phyloP scores from a whole-genome alignment of 2,888 invertebrate genomes.

The Melanophora roralis region DNA sequence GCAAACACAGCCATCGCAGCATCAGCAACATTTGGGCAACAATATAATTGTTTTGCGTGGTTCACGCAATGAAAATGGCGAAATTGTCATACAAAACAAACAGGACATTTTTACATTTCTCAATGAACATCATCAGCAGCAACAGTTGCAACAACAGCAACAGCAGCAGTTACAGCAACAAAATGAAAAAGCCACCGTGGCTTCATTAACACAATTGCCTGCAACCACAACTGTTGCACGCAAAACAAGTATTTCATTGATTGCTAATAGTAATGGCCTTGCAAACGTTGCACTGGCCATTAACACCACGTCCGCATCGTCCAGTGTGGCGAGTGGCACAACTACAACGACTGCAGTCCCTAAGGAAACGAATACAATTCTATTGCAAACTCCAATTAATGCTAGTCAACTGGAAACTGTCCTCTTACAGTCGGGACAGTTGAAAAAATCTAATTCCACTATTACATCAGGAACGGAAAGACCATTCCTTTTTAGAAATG shows the following conservation, averaged over 20 bases:
- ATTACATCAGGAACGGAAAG: conserved; percentile 64
- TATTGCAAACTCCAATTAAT: conserved; percentile 76
- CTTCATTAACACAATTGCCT: conserved; percentile 73
- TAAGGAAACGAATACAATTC: conserved; percentile 71
- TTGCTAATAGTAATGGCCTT: conserved; percentile 61
- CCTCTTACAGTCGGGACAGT: conserved; percentile 67
- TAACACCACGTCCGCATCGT: not conserved
- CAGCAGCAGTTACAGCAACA: conserved; percentile 66
- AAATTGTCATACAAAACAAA: conserved; percentile 77
- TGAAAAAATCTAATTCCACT: conserved; percentile 65
- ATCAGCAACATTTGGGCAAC: conserved; percentile 69
- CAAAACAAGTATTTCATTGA: conserved; percentile 69
- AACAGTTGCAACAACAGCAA: conserved; percentile 66
- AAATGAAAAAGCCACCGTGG: conserved; percentile 68
- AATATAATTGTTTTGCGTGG: conserved; percentile 77
- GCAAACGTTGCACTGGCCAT: conserved; percentile 29
- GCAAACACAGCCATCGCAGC: conserved; percentile 67
- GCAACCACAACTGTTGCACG: conserved; percentile 74
- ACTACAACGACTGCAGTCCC: conserved; percentile 52
- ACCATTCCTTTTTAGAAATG: conserved; percentile 73
- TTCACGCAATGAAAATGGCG: conserved; percentile 77
- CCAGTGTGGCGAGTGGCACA: conserved; percentile 29
- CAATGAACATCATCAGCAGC: conserved; percentile 71
- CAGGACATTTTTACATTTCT: conserved; percentile 77
- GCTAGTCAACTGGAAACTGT: conserved; percentile 76